Evolutionary conservation across 1,140 invertebrate genomes (phyloP), one percentile per base, ranked within the genome.

Genomic region (Rhyacophila brunnea): DNA sequence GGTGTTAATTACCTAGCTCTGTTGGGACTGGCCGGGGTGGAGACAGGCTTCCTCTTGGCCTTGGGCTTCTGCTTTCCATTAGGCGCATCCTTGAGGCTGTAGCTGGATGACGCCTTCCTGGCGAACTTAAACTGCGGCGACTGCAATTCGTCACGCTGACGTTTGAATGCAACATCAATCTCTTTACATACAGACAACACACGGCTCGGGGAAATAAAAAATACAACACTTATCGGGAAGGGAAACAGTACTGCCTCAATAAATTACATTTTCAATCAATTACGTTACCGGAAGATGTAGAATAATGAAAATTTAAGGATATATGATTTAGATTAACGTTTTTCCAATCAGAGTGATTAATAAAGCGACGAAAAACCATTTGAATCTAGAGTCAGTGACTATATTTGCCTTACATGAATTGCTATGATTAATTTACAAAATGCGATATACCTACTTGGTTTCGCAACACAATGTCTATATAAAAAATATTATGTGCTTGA

Each of bases 41-140:
- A 96, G 43, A 93, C 80, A 13, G 93, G 92, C 83, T 94, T 95
- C 77, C 88, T 80, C 79, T 91, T 88, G 74, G 86, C 80, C 74
- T 92, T 92, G 68, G 88, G 83, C 73, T 91, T 91, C 74, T 91
- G 88, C 79, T 91, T 91, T 71, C 87, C 90, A 57, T 88, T 87
- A 56, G 89, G 88, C 72, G 96, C 94, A 76, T 96, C 80, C 82
- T 95, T 92, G 65, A 97, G 84, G 66, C 93, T 96, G 80, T 96
- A 96, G 70, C 93, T 95, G 67, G 93, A 96, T 58, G 93, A 95
- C 67, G 94, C 92, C 84, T 97, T 98, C 73, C 95, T 86, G 71
- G 92, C 93, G 84, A 95, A 96, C 85, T 96, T 96, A 84, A 95
- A 96, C 72, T 93, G 91, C 70, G 93, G 93, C 80, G 92, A 95